phyloP scores from a whole-genome alignment of 2,888 invertebrate species.

The Polydrusus tereticollis region DNA sequence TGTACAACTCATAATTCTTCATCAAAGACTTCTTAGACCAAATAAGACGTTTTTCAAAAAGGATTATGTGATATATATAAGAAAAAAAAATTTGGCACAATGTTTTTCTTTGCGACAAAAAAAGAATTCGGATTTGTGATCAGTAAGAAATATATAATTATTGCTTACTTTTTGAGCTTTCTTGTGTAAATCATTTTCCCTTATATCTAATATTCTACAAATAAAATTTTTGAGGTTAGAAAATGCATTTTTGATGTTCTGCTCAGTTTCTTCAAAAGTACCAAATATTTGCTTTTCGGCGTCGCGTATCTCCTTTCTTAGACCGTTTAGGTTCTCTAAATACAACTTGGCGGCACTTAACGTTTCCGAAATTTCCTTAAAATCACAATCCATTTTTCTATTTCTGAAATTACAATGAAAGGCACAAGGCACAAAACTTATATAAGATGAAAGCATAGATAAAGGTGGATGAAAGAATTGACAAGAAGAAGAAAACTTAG shows the following conservation, averaged over 20 bases:
- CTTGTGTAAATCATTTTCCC: conserved; percentile 57
- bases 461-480: too few relatives aligned
- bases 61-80: too few relatives aligned
- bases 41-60: too few relatives aligned
- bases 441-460: too few relatives aligned
- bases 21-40: too few relatives aligned
- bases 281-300: conserved; percentile 60
- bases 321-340: conserved; percentile 55
- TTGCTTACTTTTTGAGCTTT: conserved; percentile 55
- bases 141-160: neutral
- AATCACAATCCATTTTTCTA: conserved; percentile 11
- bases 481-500: too few relatives aligned
- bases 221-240: conserved; percentile 56
- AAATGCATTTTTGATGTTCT: conserved; percentile 59
- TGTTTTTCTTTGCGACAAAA: too few relatives aligned
- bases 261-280: conserved; percentile 60
- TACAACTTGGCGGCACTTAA: conserved; percentile 60
- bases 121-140: neutral
- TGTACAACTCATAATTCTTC: too few relatives aligned
- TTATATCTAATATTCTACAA: conserved; percentile 55
- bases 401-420: neutral
- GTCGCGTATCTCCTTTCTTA: conserved; percentile 57
- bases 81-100: too few relatives aligned
- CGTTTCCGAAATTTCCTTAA: conserved; percentile 58
- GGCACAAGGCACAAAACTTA: too few relatives aligned